Evolutionary conservation across 2,113 vertebrate genomes (phyloP), one percentile per base, ranked within the genome.

Genomic region (Geothlypis trichas): DNA sequence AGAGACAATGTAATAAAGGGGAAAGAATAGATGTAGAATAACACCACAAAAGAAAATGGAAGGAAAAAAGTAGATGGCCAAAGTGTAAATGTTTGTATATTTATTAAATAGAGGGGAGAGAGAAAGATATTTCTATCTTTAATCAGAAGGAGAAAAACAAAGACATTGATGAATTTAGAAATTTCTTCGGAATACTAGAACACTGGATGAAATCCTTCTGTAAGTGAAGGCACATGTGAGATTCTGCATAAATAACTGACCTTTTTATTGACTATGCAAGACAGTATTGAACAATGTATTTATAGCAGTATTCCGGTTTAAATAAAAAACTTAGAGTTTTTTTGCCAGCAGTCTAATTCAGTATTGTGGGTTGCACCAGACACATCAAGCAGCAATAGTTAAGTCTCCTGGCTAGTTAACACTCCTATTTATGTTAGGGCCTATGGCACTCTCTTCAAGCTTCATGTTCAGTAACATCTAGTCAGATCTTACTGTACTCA

Each of bases 311-410:
- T 14, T 62, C 11, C 5, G 33, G 11, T 78, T 84, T 61, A 75
- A 74, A 81, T 35, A 57, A 65, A 81, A 87, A 33, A 3, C 4
- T 15, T 7, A 4, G 1, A 1, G 0, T 1, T 1, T 11, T 28
- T 76, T 66, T 75, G 22, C 68, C 65, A 78, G 27, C 16, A n/a
- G 4, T 24, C 2, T 71, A 49, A 63, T 71, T 80, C 24, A 24
- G 7, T 37, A 28, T 2, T 54, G 10, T 26, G 26, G 54, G 10
- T 74, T 62, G 30, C 1, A 26, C 42, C 22, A 81, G 15, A 28
- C 9, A 24, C 1, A 37, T 46, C 44, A 66, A 80, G 12, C 21
- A 63, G 18, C 2, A 15, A 26, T 7, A 41, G 7, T 58, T 55
- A 19, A 22, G 10, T 52, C 6, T 54, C 13, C 26, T 51, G 46